Conservation (phyloP, 2,888 invertebrate genomes). For the Hydrotaea cyrtoneurina region DNA sequence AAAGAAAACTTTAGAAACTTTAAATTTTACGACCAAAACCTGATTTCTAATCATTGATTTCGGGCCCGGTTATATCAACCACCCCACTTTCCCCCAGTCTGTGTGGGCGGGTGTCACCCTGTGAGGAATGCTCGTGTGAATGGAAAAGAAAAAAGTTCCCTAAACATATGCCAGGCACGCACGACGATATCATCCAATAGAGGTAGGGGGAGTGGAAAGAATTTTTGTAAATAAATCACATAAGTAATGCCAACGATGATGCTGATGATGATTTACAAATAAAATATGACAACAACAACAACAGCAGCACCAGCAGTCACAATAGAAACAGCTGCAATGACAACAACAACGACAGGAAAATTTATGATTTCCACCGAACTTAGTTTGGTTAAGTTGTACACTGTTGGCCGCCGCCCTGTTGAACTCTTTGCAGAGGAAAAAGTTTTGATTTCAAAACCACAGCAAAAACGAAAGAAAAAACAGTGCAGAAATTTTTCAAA, state of each 20-base stretch:
- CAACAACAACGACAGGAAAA: neutral
- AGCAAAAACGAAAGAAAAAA: no score
- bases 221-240: conserved; percentile 51
- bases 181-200: conserved; percentile 50
- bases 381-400: conserved; percentile 19
- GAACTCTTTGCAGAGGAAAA: neutral
- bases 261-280: conserved; percentile 16
- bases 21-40: no score
- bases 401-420: conserved; percentile 31
- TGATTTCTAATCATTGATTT: no score
- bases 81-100: neutral
- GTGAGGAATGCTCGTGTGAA: neutral
- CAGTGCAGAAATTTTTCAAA: conserved; percentile 11
- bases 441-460: neutral
- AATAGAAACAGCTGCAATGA: neutral
- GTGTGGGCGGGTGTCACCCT: no score
- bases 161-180: conserved; percentile 44
- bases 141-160: neutral
- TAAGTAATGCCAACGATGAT: conserved; percentile 43
- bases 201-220: neutral
- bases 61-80: neutral
- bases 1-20: no score
- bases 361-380: neutral
- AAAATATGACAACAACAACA: neutral
- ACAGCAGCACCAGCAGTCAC: neutral